Base-by-base conservation (phyloP, 2,113 vertebrate species). In the Pristiophorus japonicus region DNA sequence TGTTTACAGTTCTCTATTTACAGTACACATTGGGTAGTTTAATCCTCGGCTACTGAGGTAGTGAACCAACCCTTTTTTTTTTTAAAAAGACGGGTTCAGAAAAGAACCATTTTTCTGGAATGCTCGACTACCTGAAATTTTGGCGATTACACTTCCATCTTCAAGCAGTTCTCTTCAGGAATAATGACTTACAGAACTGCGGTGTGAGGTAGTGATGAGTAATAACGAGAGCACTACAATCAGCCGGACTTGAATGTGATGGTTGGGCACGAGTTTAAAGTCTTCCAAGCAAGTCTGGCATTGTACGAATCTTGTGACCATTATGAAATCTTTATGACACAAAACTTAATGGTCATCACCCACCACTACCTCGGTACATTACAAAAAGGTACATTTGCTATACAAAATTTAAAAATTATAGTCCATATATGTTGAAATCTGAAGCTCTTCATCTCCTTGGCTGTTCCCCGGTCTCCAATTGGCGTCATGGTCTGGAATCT, bases 51-150 rank as follows among this genome's bases (percentile, higher is more conserved):
- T 98, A 98, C 98, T 97, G 98, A 99, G 99, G 98, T 99, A 99
- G 98, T 98, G 98, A 98, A 98, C 98, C 97, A 98, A 98, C 98
- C 98, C 98, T 99, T 99, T 99, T 70, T 99, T 98, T n/a, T 99
- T 70, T 99, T 98, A 18, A 18, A 90, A 92, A 90, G 99, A 99
- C 97, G 98, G 98, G 99, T 99, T 99, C 99, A 99, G 98, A 99
- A 99, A 99, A 99, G 99, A 99, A 99, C 99, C 98, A 99, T 98
- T 99, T 99, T 99, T 97, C 98, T 99, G 99, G 99, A 99, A 99
- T 99, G 99, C 99, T 99, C 99, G 98, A 99, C 98, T 99, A 98
- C 99, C 98, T 98, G 93, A 73, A 99, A 98, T 98, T 98, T 98
- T 99, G 99, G 99, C 98, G 99, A 99, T 99, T 99, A 99, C 99